These are phyloP conservation scores for Vanessa tameamea DNA, from an alignment of 1,140 invertebrate species.

Conservation along the genomic window DNA sequence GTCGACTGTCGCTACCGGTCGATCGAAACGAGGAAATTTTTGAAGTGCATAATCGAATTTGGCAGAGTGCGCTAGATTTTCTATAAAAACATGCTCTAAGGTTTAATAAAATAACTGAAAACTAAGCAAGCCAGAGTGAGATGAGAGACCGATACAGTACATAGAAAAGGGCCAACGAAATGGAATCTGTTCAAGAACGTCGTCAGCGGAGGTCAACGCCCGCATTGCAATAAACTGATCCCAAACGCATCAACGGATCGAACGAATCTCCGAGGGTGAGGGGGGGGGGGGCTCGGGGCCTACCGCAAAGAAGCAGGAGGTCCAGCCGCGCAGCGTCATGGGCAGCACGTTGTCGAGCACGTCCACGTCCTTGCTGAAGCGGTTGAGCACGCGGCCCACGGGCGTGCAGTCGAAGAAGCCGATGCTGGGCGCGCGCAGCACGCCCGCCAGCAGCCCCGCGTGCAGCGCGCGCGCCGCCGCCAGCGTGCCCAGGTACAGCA, in stretches of 20 bases:
- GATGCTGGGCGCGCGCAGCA: constrained; percentile 86
- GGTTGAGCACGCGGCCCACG: constrained; percentile 90
- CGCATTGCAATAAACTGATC: constrained; percentile 54
- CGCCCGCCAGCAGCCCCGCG: constrained; percentile 84
- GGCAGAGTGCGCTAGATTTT: constrained; percentile 21
- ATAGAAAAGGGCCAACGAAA: background rate
- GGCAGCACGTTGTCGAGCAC: constrained; percentile 89
- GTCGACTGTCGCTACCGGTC: constrained; percentile 15
- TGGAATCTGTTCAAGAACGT: background rate
- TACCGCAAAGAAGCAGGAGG: constrained; percentile 87
- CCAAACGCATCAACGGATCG: constrained; percentile 37
- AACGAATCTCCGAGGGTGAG: background rate
- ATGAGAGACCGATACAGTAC: background rate
- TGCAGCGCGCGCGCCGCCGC: constrained; percentile 86
- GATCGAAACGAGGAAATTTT: constrained; percentile 15
- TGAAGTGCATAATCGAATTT: constrained; percentile 27
- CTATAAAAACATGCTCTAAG: constrained; percentile 32
- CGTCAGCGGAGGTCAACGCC: no score
- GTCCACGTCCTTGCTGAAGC: constrained; percentile 93
- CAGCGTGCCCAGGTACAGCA: constrained; percentile 86
- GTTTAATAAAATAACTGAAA: background rate
- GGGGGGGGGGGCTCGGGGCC: constrained; percentile 10
- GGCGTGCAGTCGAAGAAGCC: constrained; percentile 94
- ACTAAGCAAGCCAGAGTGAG: constrained; percentile 1
- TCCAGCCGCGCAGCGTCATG: constrained; percentile 85